A percentile compares a stretch with the other conserved stretches of the same genome.
phyloP scores from a whole-genome alignment of 2,888 invertebrate genomes.

The Amphipoea oculea region DNA sequence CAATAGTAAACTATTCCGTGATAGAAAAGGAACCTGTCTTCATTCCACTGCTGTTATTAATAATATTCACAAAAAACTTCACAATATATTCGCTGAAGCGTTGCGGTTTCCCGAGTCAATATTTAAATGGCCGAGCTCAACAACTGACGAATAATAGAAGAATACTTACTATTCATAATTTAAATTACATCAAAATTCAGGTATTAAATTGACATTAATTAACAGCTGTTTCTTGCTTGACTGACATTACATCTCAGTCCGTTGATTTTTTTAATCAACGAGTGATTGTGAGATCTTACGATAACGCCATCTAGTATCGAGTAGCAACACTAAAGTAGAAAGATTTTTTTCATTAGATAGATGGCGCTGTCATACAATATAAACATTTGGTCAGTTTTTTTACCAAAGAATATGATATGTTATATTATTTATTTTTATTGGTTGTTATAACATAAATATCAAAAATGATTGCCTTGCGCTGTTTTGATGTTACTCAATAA shows the following conservation, averaged over 20 bases:
- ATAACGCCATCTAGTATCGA: slow-evolving; percentile 76
- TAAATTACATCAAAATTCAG: no score
- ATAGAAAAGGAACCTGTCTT: background rate
- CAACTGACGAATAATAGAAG: no score
- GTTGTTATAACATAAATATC: background rate
- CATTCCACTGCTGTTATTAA: background rate
- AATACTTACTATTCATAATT: background rate
- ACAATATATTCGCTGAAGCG: slow-evolving; percentile 7
- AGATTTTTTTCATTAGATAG: slow-evolving; percentile 50
- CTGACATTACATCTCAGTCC: no score
- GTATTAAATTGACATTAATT: background rate
- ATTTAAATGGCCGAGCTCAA: background rate
- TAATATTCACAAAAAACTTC: background rate
- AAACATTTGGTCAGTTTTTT: background rate
- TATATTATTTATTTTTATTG: background rate
- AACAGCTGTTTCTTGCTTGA: background rate
- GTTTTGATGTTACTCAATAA: background rate
- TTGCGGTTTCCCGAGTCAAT: background rate
- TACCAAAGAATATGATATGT: background rate
- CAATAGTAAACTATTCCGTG: background rate
- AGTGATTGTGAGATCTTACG: background rate
- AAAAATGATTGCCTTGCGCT: background rate
- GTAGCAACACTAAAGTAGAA: slow-evolving; percentile 71
- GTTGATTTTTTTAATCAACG: background rate
- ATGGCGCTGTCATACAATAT: slow-evolving; percentile 63